Evolutionary conservation across 2,113 vertebrate genomes (phyloP).

Genomic region (Pomatostomus ruficeps): DNA sequence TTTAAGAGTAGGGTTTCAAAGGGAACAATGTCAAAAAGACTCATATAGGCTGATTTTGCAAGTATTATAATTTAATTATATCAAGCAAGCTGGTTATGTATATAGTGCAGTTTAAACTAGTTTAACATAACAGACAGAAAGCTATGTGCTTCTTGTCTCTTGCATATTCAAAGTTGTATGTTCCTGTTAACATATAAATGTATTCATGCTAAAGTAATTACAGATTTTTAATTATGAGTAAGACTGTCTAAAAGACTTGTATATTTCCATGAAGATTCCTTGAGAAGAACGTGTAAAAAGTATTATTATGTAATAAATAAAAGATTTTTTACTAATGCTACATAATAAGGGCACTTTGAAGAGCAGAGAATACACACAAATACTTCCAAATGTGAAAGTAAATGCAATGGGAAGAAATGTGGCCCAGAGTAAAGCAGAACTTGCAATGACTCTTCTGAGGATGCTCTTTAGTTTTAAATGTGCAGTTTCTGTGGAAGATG

Average conservation of each 20-base stretch:
- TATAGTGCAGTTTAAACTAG: neutral
- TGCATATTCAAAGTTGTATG: neutral
- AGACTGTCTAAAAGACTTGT: neutral
- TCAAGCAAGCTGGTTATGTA: neutral
- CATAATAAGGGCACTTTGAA: neutral
- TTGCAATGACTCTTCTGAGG: rapidly evolving
- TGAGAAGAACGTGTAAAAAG: neutral
- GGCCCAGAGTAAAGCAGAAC: neutral
- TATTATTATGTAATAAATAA: neutral
- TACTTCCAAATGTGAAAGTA: neutral
- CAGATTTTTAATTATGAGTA: neutral
- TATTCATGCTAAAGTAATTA: neutral
- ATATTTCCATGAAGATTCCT: neutral
- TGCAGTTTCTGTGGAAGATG: neutral
- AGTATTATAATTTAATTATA: neutral
- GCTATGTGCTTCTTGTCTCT: neutral
- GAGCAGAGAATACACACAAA: neutral
- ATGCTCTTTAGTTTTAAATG: neutral
- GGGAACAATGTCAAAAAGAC: neutral
- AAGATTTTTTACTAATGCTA: neutral
- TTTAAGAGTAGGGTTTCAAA: neutral
- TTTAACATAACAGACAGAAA: neutral
- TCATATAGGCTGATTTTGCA: neutral
- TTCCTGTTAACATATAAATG: neutral
- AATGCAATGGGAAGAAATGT: neutral